Conservation (phyloP, 2,888 invertebrate genomes). For the Nesidiocoris tenuis region DNA sequence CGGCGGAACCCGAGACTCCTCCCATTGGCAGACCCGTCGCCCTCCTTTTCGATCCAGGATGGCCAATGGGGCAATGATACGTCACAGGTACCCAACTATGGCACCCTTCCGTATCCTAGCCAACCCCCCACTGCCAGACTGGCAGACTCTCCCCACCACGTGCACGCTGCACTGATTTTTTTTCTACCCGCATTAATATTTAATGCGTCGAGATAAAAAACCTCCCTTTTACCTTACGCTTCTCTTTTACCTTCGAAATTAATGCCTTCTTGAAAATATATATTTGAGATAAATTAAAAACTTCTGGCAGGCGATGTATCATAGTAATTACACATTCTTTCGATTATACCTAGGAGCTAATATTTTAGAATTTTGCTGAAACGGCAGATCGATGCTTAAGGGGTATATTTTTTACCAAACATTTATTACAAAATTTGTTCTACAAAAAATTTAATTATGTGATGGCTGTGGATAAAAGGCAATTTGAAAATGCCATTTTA, state of each 20-base stretch:
- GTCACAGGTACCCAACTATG: constrained; percentile 37
- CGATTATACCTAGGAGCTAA: too few relatives aligned
- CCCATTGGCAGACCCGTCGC: constrained; percentile 22
- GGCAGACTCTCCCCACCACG: background rate
- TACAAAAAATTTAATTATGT: too few relatives aligned
- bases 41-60: background rate
- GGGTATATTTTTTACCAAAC: too few relatives aligned
- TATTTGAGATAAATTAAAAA: constrained; percentile 12
- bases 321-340: too few relatives aligned
- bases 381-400: too few relatives aligned
- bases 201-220: constrained; percentile 33
- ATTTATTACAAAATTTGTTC: too few relatives aligned
- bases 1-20: constrained; percentile 34
- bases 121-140: constrained; percentile 23
- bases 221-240: constrained; percentile 2
- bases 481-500: too few relatives aligned
- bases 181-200: constrained; percentile 34
- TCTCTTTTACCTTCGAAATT: constrained; percentile 1
- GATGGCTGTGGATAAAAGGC: too few relatives aligned
- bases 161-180: constrained; percentile 20
- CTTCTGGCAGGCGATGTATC: too few relatives aligned
- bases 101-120: constrained; percentile 33
- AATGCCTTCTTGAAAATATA: constrained; percentile 21
- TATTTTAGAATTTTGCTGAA: too few relatives aligned
- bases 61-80: constrained; percentile 29